These are phyloP conservation scores for Cloeon dipterum DNA, from an alignment of 2,888 invertebrate genomes.

Conservation along the genomic window DNA sequence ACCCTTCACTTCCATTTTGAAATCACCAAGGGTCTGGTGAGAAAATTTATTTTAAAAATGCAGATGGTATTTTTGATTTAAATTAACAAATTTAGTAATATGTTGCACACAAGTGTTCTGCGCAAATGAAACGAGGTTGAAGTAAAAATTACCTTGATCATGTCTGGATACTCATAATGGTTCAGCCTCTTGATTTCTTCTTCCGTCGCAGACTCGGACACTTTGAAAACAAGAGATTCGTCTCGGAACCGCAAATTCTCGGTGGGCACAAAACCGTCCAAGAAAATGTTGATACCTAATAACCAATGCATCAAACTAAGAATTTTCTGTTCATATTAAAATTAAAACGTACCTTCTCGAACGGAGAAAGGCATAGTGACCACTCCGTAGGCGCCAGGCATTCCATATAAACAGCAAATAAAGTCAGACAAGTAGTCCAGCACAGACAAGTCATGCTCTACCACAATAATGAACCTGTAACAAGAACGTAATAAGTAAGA, in stretches of 20 bases:
- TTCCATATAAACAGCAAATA: conserved; percentile 94
- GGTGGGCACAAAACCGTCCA: conserved; percentile 97
- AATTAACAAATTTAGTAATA: neutral
- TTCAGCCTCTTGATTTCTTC: conserved; percentile 95
- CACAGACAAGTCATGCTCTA: conserved; percentile 97
- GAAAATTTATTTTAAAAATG: too few relatives aligned
- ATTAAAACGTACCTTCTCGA: conserved; percentile 55
- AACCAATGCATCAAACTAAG: conserved; percentile 5
- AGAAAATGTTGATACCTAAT: conserved; percentile 86
- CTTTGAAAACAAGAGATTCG: conserved; percentile 90
- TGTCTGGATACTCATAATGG: conserved; percentile 84
- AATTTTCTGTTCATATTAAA: neutral
- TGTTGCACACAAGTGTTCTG: conserved; percentile 23
- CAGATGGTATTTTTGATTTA: neutral
- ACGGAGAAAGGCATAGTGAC: conserved; percentile 99
- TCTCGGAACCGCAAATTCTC: conserved; percentile 97
- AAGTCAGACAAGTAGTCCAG: conserved; percentile 97
- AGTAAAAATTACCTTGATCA: conserved; percentile 36
- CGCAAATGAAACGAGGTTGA: too few relatives aligned
- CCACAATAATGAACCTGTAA: conserved; percentile 86
- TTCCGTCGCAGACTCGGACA: conserved; percentile 91
- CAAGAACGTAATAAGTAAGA: too few relatives aligned
- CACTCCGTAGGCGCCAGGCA: conserved; percentile 97
- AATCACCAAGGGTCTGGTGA: conserved; percentile 44
- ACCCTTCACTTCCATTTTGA: conserved; percentile 52